A percentile compares a stretch with the other conserved stretches of the same genome.
These are phyloP conservation scores for Eulithis prunata DNA, from an alignment of 2,888 invertebrate species.

Conservation along the genomic window DNA sequence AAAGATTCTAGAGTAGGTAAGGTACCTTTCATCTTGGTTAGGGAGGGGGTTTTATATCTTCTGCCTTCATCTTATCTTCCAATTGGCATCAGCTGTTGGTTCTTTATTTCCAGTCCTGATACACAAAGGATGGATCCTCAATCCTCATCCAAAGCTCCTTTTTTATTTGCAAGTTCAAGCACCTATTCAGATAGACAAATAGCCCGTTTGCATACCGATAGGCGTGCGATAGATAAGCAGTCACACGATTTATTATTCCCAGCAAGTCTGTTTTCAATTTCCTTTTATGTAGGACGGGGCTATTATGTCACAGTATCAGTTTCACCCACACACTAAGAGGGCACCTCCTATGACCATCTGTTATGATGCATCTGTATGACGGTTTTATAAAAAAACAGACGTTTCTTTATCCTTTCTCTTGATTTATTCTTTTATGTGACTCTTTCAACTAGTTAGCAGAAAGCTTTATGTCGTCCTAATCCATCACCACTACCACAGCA, in stretches of 20 bases:
- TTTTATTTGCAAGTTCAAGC: conserved; percentile 32
- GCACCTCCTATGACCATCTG: background rate
- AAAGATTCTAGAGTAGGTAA: too few relatives aligned
- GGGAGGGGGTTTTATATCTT: too few relatives aligned
- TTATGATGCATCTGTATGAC: background rate
- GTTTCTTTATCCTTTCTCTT: too few relatives aligned
- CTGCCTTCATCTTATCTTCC: too few relatives aligned
- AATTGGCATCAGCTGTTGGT: too few relatives aligned
- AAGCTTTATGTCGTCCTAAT: too few relatives aligned
- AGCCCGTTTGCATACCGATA: conserved; percentile 37
- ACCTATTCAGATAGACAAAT: conserved; percentile 35
- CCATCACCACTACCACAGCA: too few relatives aligned
- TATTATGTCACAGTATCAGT: conserved; percentile 1
- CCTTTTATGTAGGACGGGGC: conserved; percentile 6
- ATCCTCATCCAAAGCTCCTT: conserved; percentile 2
- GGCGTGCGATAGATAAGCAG: conserved; percentile 34
- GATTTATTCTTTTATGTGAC: too few relatives aligned
- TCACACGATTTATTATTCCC: conserved; percentile 33
- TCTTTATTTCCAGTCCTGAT: background rate
- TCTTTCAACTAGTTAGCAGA: too few relatives aligned
- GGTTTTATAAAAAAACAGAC: too few relatives aligned
- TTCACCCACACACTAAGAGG: conserved; percentile 2
- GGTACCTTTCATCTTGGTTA: too few relatives aligned
- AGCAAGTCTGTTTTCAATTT: conserved; percentile 29
- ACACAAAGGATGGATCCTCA: conserved; percentile 14